Percentiles rank a stretch among this genome's conserved stretches.
Conservation (phyloP, 2,113 vertebrate genomes). For the Eudorcas thomsonii region DNA sequence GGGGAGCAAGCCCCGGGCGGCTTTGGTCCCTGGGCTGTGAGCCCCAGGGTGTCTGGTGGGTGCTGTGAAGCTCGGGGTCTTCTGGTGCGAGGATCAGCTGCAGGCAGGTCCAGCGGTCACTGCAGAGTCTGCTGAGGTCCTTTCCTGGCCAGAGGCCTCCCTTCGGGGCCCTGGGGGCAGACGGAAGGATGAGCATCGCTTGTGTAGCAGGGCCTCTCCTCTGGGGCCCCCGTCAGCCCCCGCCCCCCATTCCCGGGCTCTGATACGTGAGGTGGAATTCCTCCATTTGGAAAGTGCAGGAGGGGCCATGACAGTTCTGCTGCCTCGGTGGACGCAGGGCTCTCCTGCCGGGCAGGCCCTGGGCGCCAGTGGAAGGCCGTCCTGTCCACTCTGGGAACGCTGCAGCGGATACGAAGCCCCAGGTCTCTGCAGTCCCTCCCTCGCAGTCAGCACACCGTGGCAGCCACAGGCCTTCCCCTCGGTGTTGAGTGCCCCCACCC, state of each 20-base stretch:
- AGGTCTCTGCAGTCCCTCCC: not conserved
- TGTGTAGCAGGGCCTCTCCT: not conserved
- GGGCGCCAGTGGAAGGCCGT: accelerated
- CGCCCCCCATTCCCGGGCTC: not conserved
- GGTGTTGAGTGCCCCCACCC: not conserved
- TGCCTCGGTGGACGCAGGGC: not conserved
- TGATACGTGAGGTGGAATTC: not conserved
- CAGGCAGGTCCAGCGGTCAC: not conserved
- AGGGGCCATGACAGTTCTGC: not conserved
- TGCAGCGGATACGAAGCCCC: accelerated
- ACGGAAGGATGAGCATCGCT: accelerated
- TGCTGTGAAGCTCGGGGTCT: accelerated
- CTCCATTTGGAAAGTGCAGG: not conserved
- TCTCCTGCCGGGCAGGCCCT: not conserved
- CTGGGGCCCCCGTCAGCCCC: too few species aligned
- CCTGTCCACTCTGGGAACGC: accelerated
- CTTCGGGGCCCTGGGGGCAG: not conserved
- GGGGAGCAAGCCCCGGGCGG: not conserved
- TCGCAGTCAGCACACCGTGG: accelerated
- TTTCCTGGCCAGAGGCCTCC: not conserved
- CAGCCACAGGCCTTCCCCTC: accelerated
- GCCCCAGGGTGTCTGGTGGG: not conserved
- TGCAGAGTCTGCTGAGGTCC: not conserved
- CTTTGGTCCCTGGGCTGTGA: accelerated
- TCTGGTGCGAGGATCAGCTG: not conserved